Evolutionary conservation across 2,797 vertebrate genomes (phyloP), one percentile per base, ranked within the genome.

Genomic region (Pachyuromys duprasi): DNA sequence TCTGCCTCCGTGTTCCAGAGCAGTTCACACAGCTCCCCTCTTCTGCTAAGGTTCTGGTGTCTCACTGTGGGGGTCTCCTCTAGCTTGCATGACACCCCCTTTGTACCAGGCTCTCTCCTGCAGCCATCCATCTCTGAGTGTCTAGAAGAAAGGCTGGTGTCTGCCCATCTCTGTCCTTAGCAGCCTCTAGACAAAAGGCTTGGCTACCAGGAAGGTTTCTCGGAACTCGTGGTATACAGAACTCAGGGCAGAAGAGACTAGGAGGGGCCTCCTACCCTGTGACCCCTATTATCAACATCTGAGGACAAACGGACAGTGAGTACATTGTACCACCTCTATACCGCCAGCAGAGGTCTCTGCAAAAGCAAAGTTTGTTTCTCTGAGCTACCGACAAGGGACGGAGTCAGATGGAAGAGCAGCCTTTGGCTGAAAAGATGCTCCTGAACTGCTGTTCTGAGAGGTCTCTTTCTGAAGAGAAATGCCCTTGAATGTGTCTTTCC

Each of bases 271-370:
- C 53, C 28, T n/a, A 1, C 7, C 1, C 7, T 65, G 20, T 5
- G 39, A 45, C 9, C 9, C 63, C 31, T 7, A 45, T 79, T 75
- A 75, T 6, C 0, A 0, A 17, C 33, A 2, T 39, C 65, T 60
- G 24, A 9, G 26, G 90, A 81, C 20, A 17, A 6, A 28, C 49
- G 18, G 0, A 18, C 24, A 0, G 24, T 6, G 8, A 20, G 20
- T 17, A 78, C 20, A 5, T 42, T 95, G 95, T 84, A 42, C n/a
- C 63, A 91, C 95, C 96, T 86, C 70, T 24, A 0, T 67, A 0
- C n/a, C n/a, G 95, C 0, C 83, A 74, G 91, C 96, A 98, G 98
- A 97, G 78, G 98, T 96, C 98, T 97, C 98, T 95, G 97, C 63
- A 70, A 70, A 49, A 31, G 89, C 95, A 95, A 95, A 63, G 14